Evolutionary conservation across 2,888 invertebrate species (phyloP), one percentile per base, ranked within the genome.

Genomic region (Pandemis heparana): DNA sequence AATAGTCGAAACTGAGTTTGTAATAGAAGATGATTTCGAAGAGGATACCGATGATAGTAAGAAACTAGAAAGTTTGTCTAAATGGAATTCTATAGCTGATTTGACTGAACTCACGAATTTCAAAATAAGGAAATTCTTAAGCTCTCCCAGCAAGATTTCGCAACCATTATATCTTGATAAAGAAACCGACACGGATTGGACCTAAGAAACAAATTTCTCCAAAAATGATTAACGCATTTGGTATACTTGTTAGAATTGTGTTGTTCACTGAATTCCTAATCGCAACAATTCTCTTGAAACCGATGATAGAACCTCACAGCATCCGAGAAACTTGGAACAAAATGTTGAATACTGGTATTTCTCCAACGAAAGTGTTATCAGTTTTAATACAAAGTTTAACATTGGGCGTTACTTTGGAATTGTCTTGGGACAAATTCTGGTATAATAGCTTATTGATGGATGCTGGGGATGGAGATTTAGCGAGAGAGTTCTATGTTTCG

Each of bases 191-290:
- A 56, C 56, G 23, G 56, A 56, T 10, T 56, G 23, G 12, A n/a
- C 5, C 23, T 18, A 10, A 10, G 23, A 12, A 9, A 23, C 3
- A 56, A 12, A 23, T 3, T 10, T 32, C 4, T 18, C 18, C 23
- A 56, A 80, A 77, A 75, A 91, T 91, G 90, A 82, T 89, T 16
- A 88, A 88, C 75, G 63, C 89, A 56, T 89, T 86, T 70, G 87
- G 85, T 67, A 75, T 79, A 9, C 16, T 85, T 18, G 75, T 83
- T 5, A 83, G 82, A n/a, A 43, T 70, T 0, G 56, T 85, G 2
- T 77, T 91, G 2, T 86, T 87, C 60, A 2, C 75, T 0, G 88
- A 92, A 82, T 5, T 87, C 8, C 43, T 86, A 4, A 62, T 83
- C n/a, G 76, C 90, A 16, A 68, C 89, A 12, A 82, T 81, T 1